Evolutionary conservation across 2,797 vertebrate species (phyloP).

Genomic region (Hapalemur alaotrensis): DNA sequence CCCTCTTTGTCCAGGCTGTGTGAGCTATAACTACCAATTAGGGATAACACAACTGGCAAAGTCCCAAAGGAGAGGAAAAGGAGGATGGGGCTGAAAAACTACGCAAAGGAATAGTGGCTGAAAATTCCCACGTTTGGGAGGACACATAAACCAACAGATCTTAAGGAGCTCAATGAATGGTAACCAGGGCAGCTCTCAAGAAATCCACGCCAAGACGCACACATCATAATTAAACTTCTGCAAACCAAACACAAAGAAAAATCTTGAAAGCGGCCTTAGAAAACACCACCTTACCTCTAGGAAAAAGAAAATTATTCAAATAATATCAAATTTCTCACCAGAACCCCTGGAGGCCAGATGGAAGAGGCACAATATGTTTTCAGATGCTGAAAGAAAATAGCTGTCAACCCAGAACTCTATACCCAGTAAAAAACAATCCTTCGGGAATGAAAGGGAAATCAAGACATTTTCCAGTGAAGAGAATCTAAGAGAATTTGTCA

Average conservation of each 20-base stretch:
- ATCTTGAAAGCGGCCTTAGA: not conserved
- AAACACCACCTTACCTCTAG: not conserved
- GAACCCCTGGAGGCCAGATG: not conserved
- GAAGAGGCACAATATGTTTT: not conserved
- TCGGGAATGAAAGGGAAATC: not conserved
- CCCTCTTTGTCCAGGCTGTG: not conserved
- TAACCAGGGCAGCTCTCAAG: not conserved
- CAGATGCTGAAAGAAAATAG: not conserved
- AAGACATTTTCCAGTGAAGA: not conserved
- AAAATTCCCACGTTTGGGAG: not conserved
- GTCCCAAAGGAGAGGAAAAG: not conserved
- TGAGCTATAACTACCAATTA: not conserved
- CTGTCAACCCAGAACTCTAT: not conserved
- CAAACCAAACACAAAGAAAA: not conserved
- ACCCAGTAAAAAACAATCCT: not conserved
- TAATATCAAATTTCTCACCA: not conserved
- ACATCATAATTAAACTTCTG: not conserved
- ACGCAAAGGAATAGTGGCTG: not conserved
- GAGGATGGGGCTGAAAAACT: not conserved
- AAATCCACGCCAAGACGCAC: not conserved
- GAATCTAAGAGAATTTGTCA: not conserved
- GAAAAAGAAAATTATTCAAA: not conserved
- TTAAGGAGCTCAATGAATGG: not conserved
- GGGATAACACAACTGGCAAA: not conserved
- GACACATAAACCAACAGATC: not conserved